phyloP scores from a whole-genome alignment of 2,888 invertebrate genomes.

The Sepiola atlantica region DNA sequence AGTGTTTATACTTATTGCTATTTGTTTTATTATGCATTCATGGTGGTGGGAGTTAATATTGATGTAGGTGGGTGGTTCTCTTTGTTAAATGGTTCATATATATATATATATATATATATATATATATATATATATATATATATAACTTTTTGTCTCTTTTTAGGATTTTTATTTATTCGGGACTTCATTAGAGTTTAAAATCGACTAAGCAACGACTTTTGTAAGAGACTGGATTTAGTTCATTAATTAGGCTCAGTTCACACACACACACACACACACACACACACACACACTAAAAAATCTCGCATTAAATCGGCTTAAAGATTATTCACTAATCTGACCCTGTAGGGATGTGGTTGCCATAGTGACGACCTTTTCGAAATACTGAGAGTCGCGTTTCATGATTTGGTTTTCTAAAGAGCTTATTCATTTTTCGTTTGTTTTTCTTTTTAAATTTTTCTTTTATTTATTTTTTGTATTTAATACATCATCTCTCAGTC shows the following conservation, averaged over 20 bases:
- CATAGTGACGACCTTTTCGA: not conserved
- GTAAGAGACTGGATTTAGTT: not conserved
- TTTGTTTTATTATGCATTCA: too few species aligned
- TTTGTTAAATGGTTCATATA: too few species aligned
- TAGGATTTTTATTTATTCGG: not conserved
- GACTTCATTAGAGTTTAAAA: not conserved
- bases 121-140: too few species aligned
- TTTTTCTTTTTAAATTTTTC: not conserved
- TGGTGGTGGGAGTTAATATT: too few species aligned
- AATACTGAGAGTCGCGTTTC: not conserved
- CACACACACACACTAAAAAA: not conserved
- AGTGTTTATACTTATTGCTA: too few species aligned
- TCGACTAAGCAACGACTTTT: not conserved
- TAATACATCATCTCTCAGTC: not conserved
- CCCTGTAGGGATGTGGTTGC: not conserved
- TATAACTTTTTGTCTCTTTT: too few species aligned
- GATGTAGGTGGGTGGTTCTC: too few species aligned
- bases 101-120: too few species aligned
- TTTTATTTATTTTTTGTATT: not conserved
- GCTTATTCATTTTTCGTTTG: not conserved
- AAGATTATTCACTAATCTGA: not conserved
- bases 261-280: not conserved
- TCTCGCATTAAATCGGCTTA: not conserved
- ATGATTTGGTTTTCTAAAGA: not conserved
- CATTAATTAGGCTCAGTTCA: not conserved